Evolutionary conservation across 2,888 invertebrate genomes (phyloP), one percentile per base, ranked within the genome.

Genomic region (Cantharis lateralis): DNA sequence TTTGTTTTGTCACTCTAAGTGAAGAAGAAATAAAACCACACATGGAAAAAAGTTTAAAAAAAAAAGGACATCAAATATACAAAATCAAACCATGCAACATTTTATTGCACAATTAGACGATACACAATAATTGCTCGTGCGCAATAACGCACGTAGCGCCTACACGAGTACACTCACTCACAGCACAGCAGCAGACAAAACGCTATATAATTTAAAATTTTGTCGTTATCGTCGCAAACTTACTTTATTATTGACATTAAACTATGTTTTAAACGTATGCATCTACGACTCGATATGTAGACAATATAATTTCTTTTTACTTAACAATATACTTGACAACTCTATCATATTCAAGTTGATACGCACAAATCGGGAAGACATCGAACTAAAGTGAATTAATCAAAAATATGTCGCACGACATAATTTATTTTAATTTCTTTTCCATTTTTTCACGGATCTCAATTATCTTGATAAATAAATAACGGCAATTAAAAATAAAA

Each of bases 361-460:
- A 84, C 84, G 81, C 84, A 84, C 84, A 84, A 81, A 82, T 82
- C 82, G 84, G 87, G 87, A 87, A 87, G 87, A 87, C 87, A 83
- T 85, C 85, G 79, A 87, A 87, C 86, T 86, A 86, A 86, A 86
- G 80, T 80, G 79, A 80, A 74, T 76, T 70, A 74, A 70, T 48
- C 62, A 71, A 61, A 69, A 75, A 70, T 69, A 75, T 48, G 48
- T 48, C 48, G 48, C n/a, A n/a, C 48, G 48, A 48, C 48, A 48
- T 48, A 48, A 48, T 48, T 48, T 48, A n/a, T 48, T 48, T 48
- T 48, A 48, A 48, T 48, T 48, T 48, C 48, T 48, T 48, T 48
- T 48, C 48, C n/a, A 48, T 48, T 48, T n/a, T 7, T 48, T 48
- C 0, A n/a, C 5, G 7, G 48, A n/a, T n/a, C n/a, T n/a, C 48